Evolutionary conservation across 2,888 invertebrate genomes (phyloP), one percentile per base, ranked within the genome.

Genomic region (Alloscopus bannaensis): DNA sequence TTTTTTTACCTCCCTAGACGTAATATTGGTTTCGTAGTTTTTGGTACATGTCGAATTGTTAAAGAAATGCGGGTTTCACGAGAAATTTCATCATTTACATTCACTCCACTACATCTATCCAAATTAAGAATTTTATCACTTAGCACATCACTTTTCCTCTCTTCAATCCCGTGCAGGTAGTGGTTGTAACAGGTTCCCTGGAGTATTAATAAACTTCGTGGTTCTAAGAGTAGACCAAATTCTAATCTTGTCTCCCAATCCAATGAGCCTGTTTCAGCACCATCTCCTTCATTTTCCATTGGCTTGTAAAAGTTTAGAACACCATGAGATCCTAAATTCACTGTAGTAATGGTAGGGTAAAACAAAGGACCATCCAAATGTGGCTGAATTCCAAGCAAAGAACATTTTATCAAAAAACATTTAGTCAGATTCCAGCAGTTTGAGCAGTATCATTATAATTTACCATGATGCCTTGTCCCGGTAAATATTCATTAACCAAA

Each of bases 321-420:
- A 13, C 94, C 94, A 87, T 97, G 95, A 0, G 97, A 95, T 0
- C 97, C 97, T 86, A 97, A 93, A 60, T 93, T 95, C 77, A 99
- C 93, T 0, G 99, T 99, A 20, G 96, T 93, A 71, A 99, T 95
- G 16, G 94, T 93, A 0, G 98, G 98, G 88, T 93, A 93, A 88
- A 98, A 99, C 18, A 99, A 89, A 0, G 96, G 94, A 0, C 99
- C 99, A 89, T 99, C 99, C 26, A 94, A 92, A 89, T 99, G 99
- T 1, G 98, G 95, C 93, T 92, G 86, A 11, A n/a, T n/a, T n/a
- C n/a, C n/a, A n/a, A 69, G 4, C n/a, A 36, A 20, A 55, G 24
- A 11, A 52, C 28, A 68, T 20, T n/a, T 55, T 26, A 16, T n/a
- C 18, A 18, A 31, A 22, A 20, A 22, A 2, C 4, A 24, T 45